Conservation (phyloP, 2,888 invertebrate genomes). For the Drosophila bunnanda region DNA sequence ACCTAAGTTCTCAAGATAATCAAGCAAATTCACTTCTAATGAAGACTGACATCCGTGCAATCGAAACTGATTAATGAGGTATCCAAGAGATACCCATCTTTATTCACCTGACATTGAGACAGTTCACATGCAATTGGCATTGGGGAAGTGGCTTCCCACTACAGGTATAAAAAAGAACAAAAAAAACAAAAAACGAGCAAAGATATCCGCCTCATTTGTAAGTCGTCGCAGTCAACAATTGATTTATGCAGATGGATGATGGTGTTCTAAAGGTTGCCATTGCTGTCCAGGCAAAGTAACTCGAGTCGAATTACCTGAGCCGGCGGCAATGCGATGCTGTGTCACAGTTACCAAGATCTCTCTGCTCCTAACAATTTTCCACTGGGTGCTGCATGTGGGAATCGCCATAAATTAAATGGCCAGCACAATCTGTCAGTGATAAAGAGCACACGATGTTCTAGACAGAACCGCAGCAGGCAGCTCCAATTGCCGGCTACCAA, state of each 20-base stretch:
- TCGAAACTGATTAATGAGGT: constrained; percentile 26
- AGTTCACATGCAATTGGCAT: constrained; percentile 18
- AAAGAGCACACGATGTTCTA: constrained; percentile 61
- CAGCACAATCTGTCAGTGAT: constrained; percentile 58
- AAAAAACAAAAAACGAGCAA: neutral
- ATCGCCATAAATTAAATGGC: constrained; percentile 55
- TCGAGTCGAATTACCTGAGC: constrained; percentile 25
- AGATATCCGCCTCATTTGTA: constrained; percentile 47
- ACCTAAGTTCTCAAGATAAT: neutral
- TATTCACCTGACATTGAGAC: constrained; percentile 20
- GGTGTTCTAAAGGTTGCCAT: constrained; percentile 43
- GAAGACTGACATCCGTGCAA: constrained; percentile 9
- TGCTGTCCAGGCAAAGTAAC: constrained; percentile 34
- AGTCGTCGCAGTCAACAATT: constrained; percentile 50
- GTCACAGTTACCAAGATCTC: constrained; percentile 27
- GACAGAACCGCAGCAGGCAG: constrained; percentile 42
- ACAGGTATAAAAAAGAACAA: no score
- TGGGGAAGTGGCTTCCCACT: constrained; percentile 12
- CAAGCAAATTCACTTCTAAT: neutral
- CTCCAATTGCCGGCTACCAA: constrained; percentile 46
- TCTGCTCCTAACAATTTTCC: constrained; percentile 10
- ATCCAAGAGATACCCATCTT: constrained; percentile 7
- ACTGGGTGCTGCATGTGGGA: constrained; percentile 33
- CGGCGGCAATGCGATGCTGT: constrained; percentile 38
- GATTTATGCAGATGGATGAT: constrained; percentile 52